phyloP scores from a whole-genome alignment of 2,888 invertebrate genomes.

The Drosophila tripunctata region DNA sequence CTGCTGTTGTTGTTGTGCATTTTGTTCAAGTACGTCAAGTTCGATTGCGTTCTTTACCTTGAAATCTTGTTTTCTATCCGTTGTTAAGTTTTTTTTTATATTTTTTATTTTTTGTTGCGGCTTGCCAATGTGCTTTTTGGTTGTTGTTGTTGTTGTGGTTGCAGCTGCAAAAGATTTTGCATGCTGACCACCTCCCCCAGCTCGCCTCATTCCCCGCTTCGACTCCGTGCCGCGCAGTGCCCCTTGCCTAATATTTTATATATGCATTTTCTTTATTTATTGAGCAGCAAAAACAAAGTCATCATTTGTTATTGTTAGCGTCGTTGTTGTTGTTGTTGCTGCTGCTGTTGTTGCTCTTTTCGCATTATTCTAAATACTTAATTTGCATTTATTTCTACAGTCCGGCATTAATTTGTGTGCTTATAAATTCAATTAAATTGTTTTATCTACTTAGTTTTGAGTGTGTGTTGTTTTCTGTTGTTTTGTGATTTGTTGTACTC shows the following conservation, averaged over 20 bases:
- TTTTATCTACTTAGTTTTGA: constrained; percentile 58
- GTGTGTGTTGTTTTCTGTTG: too few species aligned
- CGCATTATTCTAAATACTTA: constrained; percentile 70
- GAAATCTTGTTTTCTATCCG: constrained; percentile 80
- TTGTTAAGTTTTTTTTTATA: constrained; percentile 63
- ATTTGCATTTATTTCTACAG: constrained; percentile 74
- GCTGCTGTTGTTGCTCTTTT: constrained; percentile 43
- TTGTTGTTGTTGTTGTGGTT: constrained; percentile 41
- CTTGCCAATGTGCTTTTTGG: constrained; percentile 52
- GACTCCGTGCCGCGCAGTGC: neutral
- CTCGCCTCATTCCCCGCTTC: neutral
- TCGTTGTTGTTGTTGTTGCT: constrained; percentile 20
- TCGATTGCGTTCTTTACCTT: constrained; percentile 81
- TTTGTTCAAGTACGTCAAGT: constrained; percentile 80
- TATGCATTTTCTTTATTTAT: constrained; percentile 71
- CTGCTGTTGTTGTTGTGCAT: constrained; percentile 64
- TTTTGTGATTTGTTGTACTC: constrained; percentile 52
- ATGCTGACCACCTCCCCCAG: constrained; percentile 39
- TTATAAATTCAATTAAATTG: constrained; percentile 75
- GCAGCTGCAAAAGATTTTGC: constrained; percentile 78
- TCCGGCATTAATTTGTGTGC: constrained; percentile 66
- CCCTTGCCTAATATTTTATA: constrained; percentile 70
- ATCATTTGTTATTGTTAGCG: constrained; percentile 47
- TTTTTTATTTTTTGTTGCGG: constrained; percentile 42
- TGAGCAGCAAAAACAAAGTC: constrained; percentile 66